These are phyloP conservation scores for Cebus imitator DNA, from an alignment of 2,113 vertebrate genomes.

Conservation along the genomic window DNA sequence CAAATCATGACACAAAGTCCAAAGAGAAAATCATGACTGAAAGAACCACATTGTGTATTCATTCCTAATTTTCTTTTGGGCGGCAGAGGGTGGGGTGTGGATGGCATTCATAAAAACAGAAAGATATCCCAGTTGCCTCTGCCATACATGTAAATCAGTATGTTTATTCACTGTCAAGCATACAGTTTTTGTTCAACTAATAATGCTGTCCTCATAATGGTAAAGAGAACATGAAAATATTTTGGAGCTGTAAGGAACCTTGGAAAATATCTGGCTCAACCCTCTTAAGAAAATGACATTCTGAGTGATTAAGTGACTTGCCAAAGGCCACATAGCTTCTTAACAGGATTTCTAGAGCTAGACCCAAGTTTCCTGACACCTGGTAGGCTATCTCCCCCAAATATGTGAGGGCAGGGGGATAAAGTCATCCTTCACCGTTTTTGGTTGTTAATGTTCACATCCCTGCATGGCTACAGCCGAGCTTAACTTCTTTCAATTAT, in stretches of 20 bases:
- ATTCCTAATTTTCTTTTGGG: not conserved
- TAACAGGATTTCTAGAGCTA: constrained; percentile 49
- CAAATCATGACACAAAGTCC: not conserved
- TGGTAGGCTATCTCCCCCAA: not conserved
- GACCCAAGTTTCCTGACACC: constrained; percentile 26
- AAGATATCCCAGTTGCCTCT: not conserved
- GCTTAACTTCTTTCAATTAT: constrained; percentile 16
- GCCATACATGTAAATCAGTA: not conserved
- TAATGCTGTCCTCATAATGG: not conserved
- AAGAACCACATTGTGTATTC: not conserved
- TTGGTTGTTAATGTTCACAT: not conserved
- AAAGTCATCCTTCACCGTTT: constrained; percentile 21
- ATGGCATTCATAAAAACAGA: not conserved
- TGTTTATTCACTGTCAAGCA: not conserved
- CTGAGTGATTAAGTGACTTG: constrained; percentile 46
- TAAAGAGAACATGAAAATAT: constrained; percentile 19
- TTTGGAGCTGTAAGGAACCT: constrained; percentile 43
- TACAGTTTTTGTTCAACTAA: not conserved
- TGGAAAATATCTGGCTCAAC: constrained; percentile 31
- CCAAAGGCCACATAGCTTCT: constrained; percentile 50
- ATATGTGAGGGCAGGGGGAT: not conserved
- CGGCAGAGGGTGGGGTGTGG: not conserved
- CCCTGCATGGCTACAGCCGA: not conserved
- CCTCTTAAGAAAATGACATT: constrained; percentile 60
- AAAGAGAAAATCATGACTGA: constrained; percentile 32